Conservation (phyloP, 1,140 invertebrate species). For the Drosophila bocki region DNA sequence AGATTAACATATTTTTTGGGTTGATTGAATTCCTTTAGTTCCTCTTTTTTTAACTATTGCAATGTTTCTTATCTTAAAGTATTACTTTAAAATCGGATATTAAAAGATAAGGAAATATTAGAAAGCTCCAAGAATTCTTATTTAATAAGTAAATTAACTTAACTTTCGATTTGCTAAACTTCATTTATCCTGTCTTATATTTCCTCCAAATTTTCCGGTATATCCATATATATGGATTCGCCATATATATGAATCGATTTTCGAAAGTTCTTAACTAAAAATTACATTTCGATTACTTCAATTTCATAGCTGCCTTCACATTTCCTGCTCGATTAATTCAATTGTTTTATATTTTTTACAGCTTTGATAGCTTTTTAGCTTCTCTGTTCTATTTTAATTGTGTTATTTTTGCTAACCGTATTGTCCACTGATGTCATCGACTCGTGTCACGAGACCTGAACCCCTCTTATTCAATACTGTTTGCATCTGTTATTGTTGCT, state of each 20-base stretch:
- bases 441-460: slow-evolving; percentile 28
- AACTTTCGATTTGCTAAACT: too few relatives aligned
- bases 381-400: not conserved
- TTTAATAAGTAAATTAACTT: not conserved
- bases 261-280: not conserved
- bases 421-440: slow-evolving; percentile 8
- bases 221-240: too few relatives aligned
- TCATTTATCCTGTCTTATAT: too few relatives aligned
- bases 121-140: too few relatives aligned
- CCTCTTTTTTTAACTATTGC: not conserved
- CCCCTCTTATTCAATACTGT: slow-evolving; percentile 32
- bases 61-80: not conserved
- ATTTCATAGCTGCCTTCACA: not conserved
- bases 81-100: not conserved
- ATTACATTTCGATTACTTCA: not conserved
- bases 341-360: too few relatives aligned
- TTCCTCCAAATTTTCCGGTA: too few relatives aligned
- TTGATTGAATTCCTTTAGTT: not conserved
- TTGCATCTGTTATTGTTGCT: slow-evolving; percentile 23
- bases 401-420: not conserved
- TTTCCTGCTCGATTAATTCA: not conserved
- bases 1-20: not conserved
- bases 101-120: not conserved
- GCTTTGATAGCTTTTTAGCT: not conserved
- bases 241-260: too few relatives aligned